Evolutionary conservation across 2,797 vertebrate genomes (phyloP), one percentile per base, ranked within the genome.

Genomic region (Bradypodion ventrale): DNA sequence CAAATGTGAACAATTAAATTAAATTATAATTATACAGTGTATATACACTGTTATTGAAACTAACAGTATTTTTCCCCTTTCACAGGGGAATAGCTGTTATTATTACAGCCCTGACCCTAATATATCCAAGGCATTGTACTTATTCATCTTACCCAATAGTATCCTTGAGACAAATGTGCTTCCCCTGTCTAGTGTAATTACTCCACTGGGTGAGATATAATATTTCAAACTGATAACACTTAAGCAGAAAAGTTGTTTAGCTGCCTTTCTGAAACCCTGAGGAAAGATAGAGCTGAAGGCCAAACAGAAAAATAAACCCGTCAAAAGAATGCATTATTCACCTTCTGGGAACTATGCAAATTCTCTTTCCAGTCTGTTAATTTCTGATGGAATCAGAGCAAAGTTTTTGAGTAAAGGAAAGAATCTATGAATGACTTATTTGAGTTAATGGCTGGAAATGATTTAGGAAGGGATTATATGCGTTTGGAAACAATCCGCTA

Each of bases 301-400:
- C 49, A 83, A 75, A 68, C n/a, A 68, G 21, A 40, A 72, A 82
- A 85, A 76, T 75, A 83, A 46, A 76, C 75, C 13, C 42, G 65
- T 76, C 42, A 63, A 70, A 79, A 78, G 69, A 65, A 63, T 83
- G 40, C 7, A 70, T 83, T 86, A 60, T 42, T 76, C 56, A 80
- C 49, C 56, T 63, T 37, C 16, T 37, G 35, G 42, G 56, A 32
- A 37, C 42, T 70, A 80, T 35, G 42, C 35, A 83, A 83, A 80
- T 76, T 76, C 23, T 40, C 29, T 80, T 87, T 83, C 69, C 27
- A 37, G 37, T 69, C 42, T 68, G 8, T 75, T 83, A 75, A 3
- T 60, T 85, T 75, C 69, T 85, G 78, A 80, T 68, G 72, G 29
- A 65, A 68, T 59, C 52, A 23, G 60, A 76, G 52, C 68, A 37